Evolutionary conservation across 2,888 invertebrate genomes (phyloP), one percentile per base, ranked within the genome.

Genomic region (Xestia sexstrigata): DNA sequence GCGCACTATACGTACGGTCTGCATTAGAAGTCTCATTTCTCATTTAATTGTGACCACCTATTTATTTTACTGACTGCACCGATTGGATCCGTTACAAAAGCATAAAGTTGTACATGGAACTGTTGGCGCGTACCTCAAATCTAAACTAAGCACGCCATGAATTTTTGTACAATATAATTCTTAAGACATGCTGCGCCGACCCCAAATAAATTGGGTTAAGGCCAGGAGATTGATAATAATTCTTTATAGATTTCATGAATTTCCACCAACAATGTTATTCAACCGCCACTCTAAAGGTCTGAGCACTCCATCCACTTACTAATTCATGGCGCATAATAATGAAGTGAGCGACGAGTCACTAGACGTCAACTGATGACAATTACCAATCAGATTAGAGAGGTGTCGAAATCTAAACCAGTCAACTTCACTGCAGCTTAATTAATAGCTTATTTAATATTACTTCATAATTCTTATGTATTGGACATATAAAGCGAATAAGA

Each of bases 331-430:
- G 39, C 77, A 87, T 86, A 90, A 92, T 92, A 91, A 92, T 92
- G 88, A 87, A 91, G 90, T 89, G 85, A 89, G 88, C 82, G 75
- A 78, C 77, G 67, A 83, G 84, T 84, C 81, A 78, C 79, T 88
- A 84, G 85, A 87, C 82, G 91, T 89, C 92, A 90, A 79, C 74
- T 49, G 83, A 87, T 91, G 93, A 93, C 92, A 92, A 89, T 86
- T 88, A 83, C 82, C 82, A 82, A 90, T 89, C 87, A 89, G 90
- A 92, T 92, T 90, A 92, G 81, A 85, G 87, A 89, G 84, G 89
- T 88, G 90, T 90, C 84, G 89, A 88, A 89, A 88, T 77, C 23
- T 83, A 79, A 80, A 86, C 77, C 78, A 79, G 81, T 79, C 76
- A 73, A 74, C 45, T 86, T 65, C 52, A 84, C 62, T 76, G 52